Percentiles rank a stretch among this genome's conserved stretches.
Conservation (phyloP, 2,113 vertebrate species). For the Dromas ardeola region DNA sequence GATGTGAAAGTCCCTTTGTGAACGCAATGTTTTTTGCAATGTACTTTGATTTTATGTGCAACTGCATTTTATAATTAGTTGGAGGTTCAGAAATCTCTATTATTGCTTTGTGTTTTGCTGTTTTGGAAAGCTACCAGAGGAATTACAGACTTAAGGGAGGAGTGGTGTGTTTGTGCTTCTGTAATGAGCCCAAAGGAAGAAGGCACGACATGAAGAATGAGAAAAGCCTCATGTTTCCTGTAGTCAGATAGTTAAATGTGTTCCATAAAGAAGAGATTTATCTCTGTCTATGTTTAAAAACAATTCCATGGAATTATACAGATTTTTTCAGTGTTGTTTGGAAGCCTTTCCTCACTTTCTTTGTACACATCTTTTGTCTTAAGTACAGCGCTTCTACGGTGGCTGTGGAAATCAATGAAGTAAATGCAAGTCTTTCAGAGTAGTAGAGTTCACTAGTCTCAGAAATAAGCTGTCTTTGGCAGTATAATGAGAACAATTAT, state of each 20-base stretch:
- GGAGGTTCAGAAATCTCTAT: background rate
- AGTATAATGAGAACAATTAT: background rate
- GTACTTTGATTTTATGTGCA: background rate
- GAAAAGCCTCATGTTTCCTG: background rate
- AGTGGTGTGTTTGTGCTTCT: background rate
- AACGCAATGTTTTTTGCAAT: background rate
- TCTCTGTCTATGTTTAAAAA: background rate
- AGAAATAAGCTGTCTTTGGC: background rate
- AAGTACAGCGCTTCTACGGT: background rate
- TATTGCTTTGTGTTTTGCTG: background rate
- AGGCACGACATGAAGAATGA: background rate
- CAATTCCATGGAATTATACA: background rate
- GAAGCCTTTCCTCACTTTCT: background rate
- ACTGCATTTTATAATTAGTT: background rate
- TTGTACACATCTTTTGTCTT: background rate
- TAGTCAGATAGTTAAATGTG: background rate
- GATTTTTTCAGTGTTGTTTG: background rate
- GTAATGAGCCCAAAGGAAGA: background rate
- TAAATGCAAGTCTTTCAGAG: background rate
- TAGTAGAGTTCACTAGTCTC: background rate
- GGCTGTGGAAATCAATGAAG: background rate
- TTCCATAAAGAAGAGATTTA: background rate
- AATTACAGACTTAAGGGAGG: background rate
- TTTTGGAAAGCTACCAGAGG: background rate
- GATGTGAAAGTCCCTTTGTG: background rate